These are phyloP conservation scores for Trachelus tabidus DNA, from an alignment of 2,888 invertebrate species.

Conservation along the genomic window DNA sequence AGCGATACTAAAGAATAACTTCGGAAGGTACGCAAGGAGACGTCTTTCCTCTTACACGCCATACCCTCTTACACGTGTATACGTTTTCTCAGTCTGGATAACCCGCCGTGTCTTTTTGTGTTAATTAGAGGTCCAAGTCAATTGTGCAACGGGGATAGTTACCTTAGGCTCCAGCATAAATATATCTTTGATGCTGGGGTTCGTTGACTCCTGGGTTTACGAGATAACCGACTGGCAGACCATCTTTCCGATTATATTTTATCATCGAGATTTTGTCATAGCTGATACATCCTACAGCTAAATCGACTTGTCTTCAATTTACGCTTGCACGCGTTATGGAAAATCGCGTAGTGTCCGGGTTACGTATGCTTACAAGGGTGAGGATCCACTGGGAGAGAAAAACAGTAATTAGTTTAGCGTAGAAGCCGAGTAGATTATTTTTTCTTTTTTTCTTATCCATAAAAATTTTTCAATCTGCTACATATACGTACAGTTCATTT, in stretches of 20 bases:
- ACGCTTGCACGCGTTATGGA: neutral
- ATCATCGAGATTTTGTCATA: neutral
- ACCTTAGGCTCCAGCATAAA: neutral
- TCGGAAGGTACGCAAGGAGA: slow-evolving; percentile 6
- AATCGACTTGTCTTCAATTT: neutral
- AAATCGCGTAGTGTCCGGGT: neutral
- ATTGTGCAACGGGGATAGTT: slow-evolving; percentile 12
- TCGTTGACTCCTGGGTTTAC: slow-evolving; percentile 16
- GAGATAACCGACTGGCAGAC: neutral
- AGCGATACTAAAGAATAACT: slow-evolving; percentile 13
- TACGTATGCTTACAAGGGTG: neutral
- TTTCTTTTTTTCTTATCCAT: neutral
- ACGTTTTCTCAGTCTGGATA: neutral
- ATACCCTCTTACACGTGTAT: neutral
- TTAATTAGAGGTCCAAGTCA: slow-evolving; percentile 23
- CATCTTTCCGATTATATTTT: neutral
- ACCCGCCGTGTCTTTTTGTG: neutral
- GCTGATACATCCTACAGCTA: no score
- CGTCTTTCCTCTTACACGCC: neutral
- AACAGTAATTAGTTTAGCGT: neutral
- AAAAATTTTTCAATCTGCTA: neutral
- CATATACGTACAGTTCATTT: neutral
- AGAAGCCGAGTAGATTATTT: neutral
- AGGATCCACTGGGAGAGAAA: neutral
- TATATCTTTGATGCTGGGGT: neutral